These are phyloP conservation scores for Lomographa bimaculata DNA, from an alignment of 2,888 invertebrate genomes.

Conservation along the genomic window DNA sequence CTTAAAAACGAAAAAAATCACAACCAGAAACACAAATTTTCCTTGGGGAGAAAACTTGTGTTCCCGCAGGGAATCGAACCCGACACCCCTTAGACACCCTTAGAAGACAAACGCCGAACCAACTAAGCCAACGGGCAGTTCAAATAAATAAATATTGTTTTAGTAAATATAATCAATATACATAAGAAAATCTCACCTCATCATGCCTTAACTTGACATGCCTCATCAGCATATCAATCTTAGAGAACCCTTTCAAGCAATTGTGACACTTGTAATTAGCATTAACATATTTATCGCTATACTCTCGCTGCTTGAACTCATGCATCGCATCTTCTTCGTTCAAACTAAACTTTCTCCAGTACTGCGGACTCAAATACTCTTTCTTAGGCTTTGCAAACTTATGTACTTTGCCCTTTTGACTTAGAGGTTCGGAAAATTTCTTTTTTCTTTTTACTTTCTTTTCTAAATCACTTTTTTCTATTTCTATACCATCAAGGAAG, in stretches of 20 bases:
- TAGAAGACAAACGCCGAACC: too few species aligned
- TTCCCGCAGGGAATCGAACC: too few species aligned
- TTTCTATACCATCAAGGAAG: constrained; percentile 26
- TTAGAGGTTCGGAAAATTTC: constrained; percentile 15
- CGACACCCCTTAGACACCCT: too few species aligned
- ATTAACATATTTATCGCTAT: constrained; percentile 51
- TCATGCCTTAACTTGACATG: constrained; percentile 59
- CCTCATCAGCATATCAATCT: constrained; percentile 62
- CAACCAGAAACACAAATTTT: too few species aligned
- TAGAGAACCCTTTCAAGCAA: constrained; percentile 67
- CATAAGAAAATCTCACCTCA: constrained; percentile 56
- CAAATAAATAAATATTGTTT: too few species aligned
- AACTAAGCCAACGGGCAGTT: too few species aligned
- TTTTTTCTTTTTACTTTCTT: constrained; percentile 11
- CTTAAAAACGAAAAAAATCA: too few species aligned
- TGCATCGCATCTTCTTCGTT: constrained; percentile 60
- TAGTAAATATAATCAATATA: too few species aligned
- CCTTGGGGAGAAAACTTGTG: too few species aligned
- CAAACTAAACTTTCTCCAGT: constrained; percentile 58
- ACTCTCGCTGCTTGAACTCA: constrained; percentile 51
- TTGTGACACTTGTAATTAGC: constrained; percentile 61
- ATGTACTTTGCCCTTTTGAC: constrained; percentile 22
- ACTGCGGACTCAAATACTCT: constrained; percentile 47
- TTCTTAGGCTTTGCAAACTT: constrained; percentile 37
- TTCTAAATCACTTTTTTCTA: too few species aligned